Evolutionary conservation across 1,140 invertebrate species (phyloP).

Genomic region (Acromyrmex heyeri): DNA sequence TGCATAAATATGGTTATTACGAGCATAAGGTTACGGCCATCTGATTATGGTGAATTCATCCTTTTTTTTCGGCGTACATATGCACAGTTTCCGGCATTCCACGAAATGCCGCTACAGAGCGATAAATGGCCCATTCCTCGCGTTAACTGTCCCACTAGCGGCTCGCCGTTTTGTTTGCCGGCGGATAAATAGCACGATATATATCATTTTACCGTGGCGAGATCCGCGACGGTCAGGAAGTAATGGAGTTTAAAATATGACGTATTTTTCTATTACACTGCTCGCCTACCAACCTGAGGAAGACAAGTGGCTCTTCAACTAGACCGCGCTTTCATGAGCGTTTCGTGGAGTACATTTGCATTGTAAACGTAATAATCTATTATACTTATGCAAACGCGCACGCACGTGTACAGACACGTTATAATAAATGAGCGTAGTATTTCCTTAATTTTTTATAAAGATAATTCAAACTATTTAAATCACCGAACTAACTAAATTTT

Average conservation of each 20-base stretch:
- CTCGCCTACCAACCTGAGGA: conserved; percentile 30
- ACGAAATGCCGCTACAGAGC: conserved; percentile 6
- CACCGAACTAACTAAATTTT: background rate
- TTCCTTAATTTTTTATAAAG: background rate
- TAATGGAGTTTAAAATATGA: conserved; percentile 64
- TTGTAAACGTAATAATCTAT: conserved; percentile 27
- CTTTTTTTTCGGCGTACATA: conserved; percentile 17
- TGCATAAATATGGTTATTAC: conserved; percentile 38
- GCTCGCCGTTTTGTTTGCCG: conserved; percentile 56
- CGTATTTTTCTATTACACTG: conserved; percentile 57
- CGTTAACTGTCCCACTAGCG: conserved; percentile 55
- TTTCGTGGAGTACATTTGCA: conserved; percentile 28
- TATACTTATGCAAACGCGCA: background rate
- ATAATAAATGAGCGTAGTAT: background rate
- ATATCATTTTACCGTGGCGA: conserved; percentile 57
- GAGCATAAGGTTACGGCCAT: conserved; percentile 46
- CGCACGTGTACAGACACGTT: background rate
- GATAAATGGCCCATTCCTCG: conserved; percentile 57
- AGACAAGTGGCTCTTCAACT: conserved; percentile 44
- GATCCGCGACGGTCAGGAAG: conserved; percentile 60
- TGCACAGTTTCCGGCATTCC: conserved; percentile 49
- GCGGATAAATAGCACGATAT: conserved; percentile 56
- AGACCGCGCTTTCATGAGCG: background rate
- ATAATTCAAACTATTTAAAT: background rate
- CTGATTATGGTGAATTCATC: conserved; percentile 48